Evolutionary conservation across 2,113 vertebrate genomes (phyloP).

Genomic region (Phoxinus phoxinus): DNA sequence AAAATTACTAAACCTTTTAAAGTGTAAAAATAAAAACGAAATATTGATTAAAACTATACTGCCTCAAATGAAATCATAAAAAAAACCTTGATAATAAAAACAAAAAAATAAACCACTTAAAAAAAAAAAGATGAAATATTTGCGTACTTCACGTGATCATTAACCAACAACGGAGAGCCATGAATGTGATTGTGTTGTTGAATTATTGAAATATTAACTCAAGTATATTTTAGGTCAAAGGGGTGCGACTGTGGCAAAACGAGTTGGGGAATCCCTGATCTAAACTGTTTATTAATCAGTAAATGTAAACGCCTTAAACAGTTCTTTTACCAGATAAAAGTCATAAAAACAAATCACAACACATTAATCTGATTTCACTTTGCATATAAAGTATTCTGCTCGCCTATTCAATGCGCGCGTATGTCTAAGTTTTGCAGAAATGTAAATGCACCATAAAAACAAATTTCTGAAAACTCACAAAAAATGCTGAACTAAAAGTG

Average conservation of each 20-base stretch:
- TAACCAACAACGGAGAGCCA: not conserved
- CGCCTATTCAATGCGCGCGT: not conserved
- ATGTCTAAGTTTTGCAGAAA: not conserved
- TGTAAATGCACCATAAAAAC: not conserved
- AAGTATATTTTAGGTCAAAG: not conserved
- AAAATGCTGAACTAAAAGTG: not conserved
- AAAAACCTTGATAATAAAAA: no score
- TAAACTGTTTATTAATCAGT: not conserved
- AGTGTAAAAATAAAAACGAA: no score
- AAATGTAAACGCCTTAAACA: not conserved
- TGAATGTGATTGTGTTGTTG: not conserved
- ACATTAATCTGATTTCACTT: not conserved
- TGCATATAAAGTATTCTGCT: not conserved
- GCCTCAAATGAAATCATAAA: no score
- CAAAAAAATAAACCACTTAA: not conserved
- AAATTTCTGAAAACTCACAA: not conserved
- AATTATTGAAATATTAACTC: conserved; percentile 5
- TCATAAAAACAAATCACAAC: not conserved
- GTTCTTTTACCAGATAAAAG: not conserved
- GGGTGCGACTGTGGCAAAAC: not conserved
- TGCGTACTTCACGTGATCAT: not conserved
- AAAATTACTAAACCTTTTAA: no score
- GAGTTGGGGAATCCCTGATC: not conserved
- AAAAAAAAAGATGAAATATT: not conserved
- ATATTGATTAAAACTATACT: no score